Base-by-base conservation (phyloP, 2,888 invertebrate genomes). In the Schizotus pectinicornis region DNA sequence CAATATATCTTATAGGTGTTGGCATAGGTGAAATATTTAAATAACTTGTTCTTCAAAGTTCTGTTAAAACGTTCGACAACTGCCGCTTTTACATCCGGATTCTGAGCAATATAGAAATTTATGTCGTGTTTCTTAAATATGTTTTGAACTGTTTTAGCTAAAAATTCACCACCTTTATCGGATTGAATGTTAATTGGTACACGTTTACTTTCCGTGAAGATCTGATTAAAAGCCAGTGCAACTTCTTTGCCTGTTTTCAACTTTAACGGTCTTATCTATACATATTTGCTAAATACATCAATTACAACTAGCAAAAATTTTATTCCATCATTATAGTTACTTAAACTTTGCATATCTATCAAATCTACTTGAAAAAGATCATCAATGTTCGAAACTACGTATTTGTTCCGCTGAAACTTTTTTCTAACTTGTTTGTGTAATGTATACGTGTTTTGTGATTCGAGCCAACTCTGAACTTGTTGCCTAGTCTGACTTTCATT, bases 31-130 rank as follows among this genome's bases (percentile, higher is more conserved):
- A 75, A 73, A 50, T 71, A 68, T 33, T 58, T 61, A 59, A 62
- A 74, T 53, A 74, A 65, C 50, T 59, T 66, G 22, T 64, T 62
- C 59, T 73, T 75, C 8, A 76, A 34, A 3, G 72, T 75, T 46
- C 72, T 48, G 36, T 48, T 48, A 48, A 36, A 71, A 3, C 77
- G 45, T 62, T 77, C 76, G 3, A 71, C 65, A 2, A 76, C 56
- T 0, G 64, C 56, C 1, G 71, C 70, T 61, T 77, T 77, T 3
- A 67, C 65, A 36, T 71, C 69, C 2, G 61, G 65, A 7, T 9
- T 13, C 8, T 48, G 11, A 35, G 32, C n/a, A 42, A 51, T 33
- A 12, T 43, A 56, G 35, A 34, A 39, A 36, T 45, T 57, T 33
- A 45, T 43, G 31, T 39, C 37, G 22, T 55, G 51, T 36, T 54